Base-by-base conservation (phyloP, 2,797 vertebrate genomes). In the Paguma larvata region DNA sequence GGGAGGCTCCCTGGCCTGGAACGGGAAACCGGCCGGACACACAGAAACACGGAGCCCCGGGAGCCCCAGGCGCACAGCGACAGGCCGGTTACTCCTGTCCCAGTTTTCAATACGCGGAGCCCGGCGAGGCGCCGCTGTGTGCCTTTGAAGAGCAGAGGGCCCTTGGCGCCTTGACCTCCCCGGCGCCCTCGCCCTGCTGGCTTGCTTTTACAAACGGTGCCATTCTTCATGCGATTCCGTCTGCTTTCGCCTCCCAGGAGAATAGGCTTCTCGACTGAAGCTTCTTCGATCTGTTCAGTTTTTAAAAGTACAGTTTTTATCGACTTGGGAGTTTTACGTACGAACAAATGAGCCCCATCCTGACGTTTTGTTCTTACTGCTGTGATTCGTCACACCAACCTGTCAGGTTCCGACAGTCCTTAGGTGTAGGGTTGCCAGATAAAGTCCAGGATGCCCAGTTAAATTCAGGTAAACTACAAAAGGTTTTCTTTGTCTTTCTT, bases 131-230 rank as follows among this genome's bases (percentile, higher is more conserved):
- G 96, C 97, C 98, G 65, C 48, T 2, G 68, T 98, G 97, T 97
- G 96, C 96, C 97, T 96, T 85, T 15, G 87, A 96, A 95, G 92
- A 96, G 79, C 95, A 77, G 95, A 83, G 87, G 97, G 97, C 97
- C 97, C 94, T 94, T 88, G 92, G 27, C 11, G 15, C 19, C 75
- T 38, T 38, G 51, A 53, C 67, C 59, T 97, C 97, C 34, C 77
- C 89, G 19, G 83, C n/a, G n/a, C n/a, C 97, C 97, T 97, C 83
- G 41, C 89, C 89, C 48, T 1, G 10, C 85, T 93, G 96, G 95
- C 88, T 97, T 95, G 94, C 67, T 97, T 97, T 98, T 92, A 90
- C 56, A 90, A 90, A 1, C 11, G 5, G 86, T 15, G 11, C 67
- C 0, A 1, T 94, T 97, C 97, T 96, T 32, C 92, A 79, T 30